Percentiles rank a stretch among this genome's conserved stretches.
Conservation (phyloP, 1,140 invertebrate species). For the Palaemon carinicauda region DNA sequence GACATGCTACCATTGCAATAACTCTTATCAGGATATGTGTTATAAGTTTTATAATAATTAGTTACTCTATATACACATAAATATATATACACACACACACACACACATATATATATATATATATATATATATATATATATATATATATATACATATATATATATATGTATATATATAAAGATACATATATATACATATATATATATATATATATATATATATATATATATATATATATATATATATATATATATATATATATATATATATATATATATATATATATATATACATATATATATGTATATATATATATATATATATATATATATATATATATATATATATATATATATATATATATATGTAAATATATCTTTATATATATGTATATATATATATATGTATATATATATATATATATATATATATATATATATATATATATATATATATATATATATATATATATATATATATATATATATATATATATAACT, state of each 20-base stretch:
- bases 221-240: not conserved
- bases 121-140: not conserved
- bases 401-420: not conserved
- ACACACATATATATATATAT: not conserved
- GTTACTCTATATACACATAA: constrained; percentile 13
- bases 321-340: constrained; percentile 1
- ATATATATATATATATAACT: not conserved
- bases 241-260: constrained; percentile 1
- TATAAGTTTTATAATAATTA: too few relatives aligned
- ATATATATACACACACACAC: constrained; percentile 10
- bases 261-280: not conserved
- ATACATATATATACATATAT: not conserved
- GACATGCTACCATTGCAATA: too few relatives aligned
- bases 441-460: not conserved
- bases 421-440: not conserved
- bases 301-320: not conserved
- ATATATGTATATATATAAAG: not conserved
- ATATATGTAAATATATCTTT: not conserved
- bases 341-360: not conserved
- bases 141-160: not conserved
- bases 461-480: not conserved
- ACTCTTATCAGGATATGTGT: too few relatives aligned
- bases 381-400: not conserved
- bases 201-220: not conserved
- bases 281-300: not conserved